A percentile compares a stretch with the other conserved stretches of the same genome.
Evolutionary conservation across 2,113 vertebrate species (phyloP).

Genomic region (Tetrax tetrax): DNA sequence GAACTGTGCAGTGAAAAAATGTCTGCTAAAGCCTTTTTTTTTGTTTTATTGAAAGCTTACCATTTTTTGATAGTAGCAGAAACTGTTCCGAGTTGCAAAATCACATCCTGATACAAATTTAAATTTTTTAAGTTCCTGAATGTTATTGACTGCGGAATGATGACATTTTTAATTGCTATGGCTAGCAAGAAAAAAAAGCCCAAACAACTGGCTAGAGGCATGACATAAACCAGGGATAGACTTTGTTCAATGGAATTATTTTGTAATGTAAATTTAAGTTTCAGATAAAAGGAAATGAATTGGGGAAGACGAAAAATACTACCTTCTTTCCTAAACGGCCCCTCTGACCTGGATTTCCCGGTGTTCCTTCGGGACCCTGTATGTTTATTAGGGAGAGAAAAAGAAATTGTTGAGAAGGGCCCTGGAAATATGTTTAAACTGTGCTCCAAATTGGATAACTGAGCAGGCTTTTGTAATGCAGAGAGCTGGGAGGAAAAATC

Average conservation of each 20-base stretch:
- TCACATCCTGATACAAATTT: neutral
- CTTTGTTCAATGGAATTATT: neutral
- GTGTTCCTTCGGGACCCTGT: conserved; percentile 91
- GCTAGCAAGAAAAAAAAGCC: neutral
- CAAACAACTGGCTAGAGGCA: neutral
- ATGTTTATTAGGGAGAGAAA: conserved; percentile 40
- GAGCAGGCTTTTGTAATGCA: neutral
- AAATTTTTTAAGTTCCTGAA: neutral
- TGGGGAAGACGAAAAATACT: neutral
- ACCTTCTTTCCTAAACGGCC: conserved; percentile 94
- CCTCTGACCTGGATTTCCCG: conserved; percentile 84
- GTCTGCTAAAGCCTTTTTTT: neutral
- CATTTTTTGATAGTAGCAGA: neutral
- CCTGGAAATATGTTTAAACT: neutral
- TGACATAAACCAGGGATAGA: neutral
- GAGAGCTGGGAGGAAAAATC: neutral
- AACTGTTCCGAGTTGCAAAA: neutral
- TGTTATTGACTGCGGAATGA: neutral
- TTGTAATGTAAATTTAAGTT: neutral
- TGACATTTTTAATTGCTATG: neutral
- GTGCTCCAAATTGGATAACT: neutral
- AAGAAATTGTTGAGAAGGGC: neutral
- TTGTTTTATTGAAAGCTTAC: neutral
- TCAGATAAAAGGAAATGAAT: neutral
- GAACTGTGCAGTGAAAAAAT: neutral